A percentile compares a stretch with the other conserved stretches of the same genome.
phyloP scores from a whole-genome alignment of 2,888 invertebrate species.

The Apoderus coryli region DNA sequence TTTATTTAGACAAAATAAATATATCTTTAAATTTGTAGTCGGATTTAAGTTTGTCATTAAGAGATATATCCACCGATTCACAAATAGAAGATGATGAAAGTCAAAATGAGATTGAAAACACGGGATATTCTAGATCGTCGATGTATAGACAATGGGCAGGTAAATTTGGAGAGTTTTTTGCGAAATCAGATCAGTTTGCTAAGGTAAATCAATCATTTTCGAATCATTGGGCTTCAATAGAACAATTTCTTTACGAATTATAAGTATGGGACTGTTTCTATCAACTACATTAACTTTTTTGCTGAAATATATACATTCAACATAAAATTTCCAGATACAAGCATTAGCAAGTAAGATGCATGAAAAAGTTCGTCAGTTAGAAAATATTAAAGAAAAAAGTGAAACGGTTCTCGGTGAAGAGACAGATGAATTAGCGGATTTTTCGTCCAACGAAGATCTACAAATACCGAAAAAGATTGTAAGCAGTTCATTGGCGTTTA shows the following conservation, averaged over 20 bases:
- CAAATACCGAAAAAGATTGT: conserved; percentile 21
- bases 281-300: no score
- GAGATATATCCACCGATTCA: conserved; percentile 15
- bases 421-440: conserved; percentile 14
- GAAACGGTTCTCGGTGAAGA: conserved; percentile 10
- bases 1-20: background rate
- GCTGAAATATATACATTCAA: conserved; percentile 1
- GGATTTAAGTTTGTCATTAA: conserved; percentile 17
- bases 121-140: no score
- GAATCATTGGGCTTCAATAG: no score
- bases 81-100: no score
- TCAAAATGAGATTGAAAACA: no score
- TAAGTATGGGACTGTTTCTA: no score
- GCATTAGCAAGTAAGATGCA: conserved; percentile 18
- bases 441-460: conserved; percentile 14
- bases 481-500: conserved; percentile 26
- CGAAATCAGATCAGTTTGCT: conserved; percentile 15
- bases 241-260: no score
- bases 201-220: conserved; percentile 14
- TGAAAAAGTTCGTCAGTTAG: conserved; percentile 18
- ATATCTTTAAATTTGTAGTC: no score
- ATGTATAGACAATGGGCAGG: conserved; percentile 17
- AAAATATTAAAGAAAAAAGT: conserved; percentile 15
- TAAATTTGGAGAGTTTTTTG: conserved; percentile 17
- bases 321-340: conserved; percentile 19